Conservation (phyloP, 2,113 vertebrate genomes). For the Hylia prasina region DNA sequence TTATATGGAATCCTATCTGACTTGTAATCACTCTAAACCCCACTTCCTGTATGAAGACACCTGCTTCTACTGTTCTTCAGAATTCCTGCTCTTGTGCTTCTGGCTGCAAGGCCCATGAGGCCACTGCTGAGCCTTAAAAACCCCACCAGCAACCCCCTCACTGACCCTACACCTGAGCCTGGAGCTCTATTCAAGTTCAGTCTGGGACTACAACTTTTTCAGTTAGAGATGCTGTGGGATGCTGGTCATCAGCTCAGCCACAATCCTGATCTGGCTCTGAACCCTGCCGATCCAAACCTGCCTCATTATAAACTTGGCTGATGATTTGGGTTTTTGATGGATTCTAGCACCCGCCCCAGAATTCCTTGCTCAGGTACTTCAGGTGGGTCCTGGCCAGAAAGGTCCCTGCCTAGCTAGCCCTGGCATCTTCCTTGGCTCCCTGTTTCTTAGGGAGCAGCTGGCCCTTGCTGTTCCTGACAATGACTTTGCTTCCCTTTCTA, state of each 20-base stretch:
- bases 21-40: not conserved
- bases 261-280: not conserved
- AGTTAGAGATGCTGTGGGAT: not conserved
- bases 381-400: not conserved
- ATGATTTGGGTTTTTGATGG: not conserved
- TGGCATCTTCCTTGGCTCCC: not conserved
- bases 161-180: accelerated
- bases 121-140: not conserved
- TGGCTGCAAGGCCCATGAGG: not conserved
- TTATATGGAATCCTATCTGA: accelerated
- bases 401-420: not conserved
- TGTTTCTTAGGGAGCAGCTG: not conserved
- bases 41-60: accelerated
- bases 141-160: not conserved
- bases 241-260: not conserved
- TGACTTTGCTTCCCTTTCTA: not conserved
- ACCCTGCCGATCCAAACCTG: not conserved
- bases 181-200: not conserved
- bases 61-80: not conserved
- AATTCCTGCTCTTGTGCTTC: not conserved
- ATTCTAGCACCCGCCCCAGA: not conserved
- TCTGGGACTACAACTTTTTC: accelerated
- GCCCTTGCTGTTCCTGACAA: not conserved
- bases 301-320: not conserved
- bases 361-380: not conserved